Evolutionary conservation across 2,888 invertebrate genomes (phyloP), one percentile per base, ranked within the genome.

Genomic region (Pristionchus fissidentatus): DNA sequence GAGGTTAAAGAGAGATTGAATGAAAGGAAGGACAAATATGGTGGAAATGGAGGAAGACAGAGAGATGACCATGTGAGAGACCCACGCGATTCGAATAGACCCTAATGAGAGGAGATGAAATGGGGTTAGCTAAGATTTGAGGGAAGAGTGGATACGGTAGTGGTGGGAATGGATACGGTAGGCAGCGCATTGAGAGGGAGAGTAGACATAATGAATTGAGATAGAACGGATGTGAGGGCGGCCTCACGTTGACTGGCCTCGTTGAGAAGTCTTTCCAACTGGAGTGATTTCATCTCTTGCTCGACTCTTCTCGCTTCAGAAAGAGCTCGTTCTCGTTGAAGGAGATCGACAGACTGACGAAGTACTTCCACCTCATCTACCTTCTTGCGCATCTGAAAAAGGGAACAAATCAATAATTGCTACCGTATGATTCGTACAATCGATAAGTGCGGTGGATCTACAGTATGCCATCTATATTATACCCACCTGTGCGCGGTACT

Each of bases 301-400:
- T 80, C 60, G 29, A 80, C 29, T 32, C 82, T 32, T 15, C 52
- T 10, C 5, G 70, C 49, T 13, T 70, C 70, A 26, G 32, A 32
- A 2, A 38, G 15, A 0, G 22, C 35, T 3, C 84, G 79, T 26
- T 86, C 83, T n/a, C 80, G 49, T 77, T 84, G 84, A 22, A 87
- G 83, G 32, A 84, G 82, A 49, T 87, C 88, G 26, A 86, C 84
- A 43, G 87, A 85, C 13, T 87, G 83, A 13, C 84, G 84, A 55
- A 88, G 62, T 60, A 41, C 77, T 75, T 87, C 86, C 81, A 88
- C 88, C 62, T 88, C 86, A 62, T 88, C 88, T n/a, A 88, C 87
- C 75, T 86, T 87, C 60, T 87, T 86, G 4, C 88, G 84, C 87
- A 87, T 87, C 84, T 87, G 85, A n/a, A 82, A 49, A n/a, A 79